Conservation (phyloP, 1,140 invertebrate species). For the Brachionus rotundiformis region DNA sequence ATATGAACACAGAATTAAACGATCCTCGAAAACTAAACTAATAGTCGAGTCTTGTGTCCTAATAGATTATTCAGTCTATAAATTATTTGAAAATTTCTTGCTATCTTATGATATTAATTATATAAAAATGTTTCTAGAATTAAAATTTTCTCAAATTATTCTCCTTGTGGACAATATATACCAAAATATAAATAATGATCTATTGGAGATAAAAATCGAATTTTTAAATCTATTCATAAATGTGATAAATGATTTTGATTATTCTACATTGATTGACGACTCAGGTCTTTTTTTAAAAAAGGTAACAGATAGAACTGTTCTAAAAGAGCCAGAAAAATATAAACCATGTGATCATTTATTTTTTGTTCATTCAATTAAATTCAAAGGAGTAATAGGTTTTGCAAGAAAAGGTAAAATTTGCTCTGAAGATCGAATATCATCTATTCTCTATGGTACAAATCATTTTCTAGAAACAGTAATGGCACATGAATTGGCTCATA, state of each 20-base stretch:
- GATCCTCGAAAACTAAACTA: not conserved
- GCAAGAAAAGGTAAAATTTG: not conserved
- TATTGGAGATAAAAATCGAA: not conserved
- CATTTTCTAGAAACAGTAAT: constrained; percentile 5
- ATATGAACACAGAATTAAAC: not conserved
- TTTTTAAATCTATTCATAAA: not conserved
- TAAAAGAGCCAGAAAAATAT: constrained; percentile 3
- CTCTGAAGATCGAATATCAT: not conserved
- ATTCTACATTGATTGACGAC: not conserved
- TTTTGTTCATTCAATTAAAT: not conserved
- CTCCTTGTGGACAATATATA: not conserved
- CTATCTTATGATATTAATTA: not conserved
- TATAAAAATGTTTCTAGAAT: not conserved
- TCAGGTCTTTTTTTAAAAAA: not conserved
- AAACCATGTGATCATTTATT: not conserved
- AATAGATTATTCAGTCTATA: not conserved
- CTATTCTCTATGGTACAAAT: not conserved
- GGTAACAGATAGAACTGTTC: not conserved
- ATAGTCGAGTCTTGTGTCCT: constrained; percentile 1
- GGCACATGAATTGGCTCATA: constrained; percentile 25
- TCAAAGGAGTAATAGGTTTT: not conserved
- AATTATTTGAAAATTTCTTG: not conserved
- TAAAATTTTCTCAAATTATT: constrained; percentile 18
- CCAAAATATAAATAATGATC: not conserved
- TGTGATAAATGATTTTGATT: not conserved